Evolutionary conservation across 2,888 invertebrate species (phyloP).

Genomic region (Dasysyrphus albostriatus): DNA sequence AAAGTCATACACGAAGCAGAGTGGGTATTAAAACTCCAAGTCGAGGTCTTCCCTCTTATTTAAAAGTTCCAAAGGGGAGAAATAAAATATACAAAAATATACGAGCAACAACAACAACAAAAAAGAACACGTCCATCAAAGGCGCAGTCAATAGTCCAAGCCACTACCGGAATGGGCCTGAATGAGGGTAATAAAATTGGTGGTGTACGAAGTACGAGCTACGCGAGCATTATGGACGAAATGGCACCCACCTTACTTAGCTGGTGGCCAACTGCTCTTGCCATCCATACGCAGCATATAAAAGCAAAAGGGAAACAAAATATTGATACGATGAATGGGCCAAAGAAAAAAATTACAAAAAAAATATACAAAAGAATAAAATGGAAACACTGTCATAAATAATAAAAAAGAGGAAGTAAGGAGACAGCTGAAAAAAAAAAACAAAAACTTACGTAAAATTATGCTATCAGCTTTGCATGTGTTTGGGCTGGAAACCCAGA

Average conservation of each 20-base stretch:
- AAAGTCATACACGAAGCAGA: conserved; percentile 61
- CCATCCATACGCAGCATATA: not conserved
- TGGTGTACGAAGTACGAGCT: conserved; percentile 3
- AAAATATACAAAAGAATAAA: conserved; percentile 4
- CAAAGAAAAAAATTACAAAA: conserved; percentile 50
- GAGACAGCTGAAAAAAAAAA: not conserved
- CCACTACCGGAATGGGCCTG: conserved; percentile 20
- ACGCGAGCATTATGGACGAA: not conserved
- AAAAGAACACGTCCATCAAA: conserved; percentile 52
- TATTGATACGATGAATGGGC: conserved; percentile 54
- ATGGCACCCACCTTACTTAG: conserved; percentile 43
- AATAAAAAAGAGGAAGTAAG: conserved; percentile 59
- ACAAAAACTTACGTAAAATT: conserved; percentile 50
- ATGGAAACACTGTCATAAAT: conserved; percentile 13
- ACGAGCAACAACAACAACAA: not conserved
- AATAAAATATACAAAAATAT: not conserved
- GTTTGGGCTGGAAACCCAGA: conserved; percentile 21
- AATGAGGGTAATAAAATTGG: conserved; percentile 47
- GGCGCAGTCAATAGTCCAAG: conserved; percentile 40
- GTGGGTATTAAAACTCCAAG: conserved; percentile 12
- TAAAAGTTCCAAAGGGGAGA: not conserved
- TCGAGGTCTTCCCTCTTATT: conserved; percentile 5
- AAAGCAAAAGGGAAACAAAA: conserved; percentile 22
- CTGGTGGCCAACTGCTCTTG: conserved; percentile 2
- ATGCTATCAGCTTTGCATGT: conserved; percentile 37